Percentiles rank a stretch among this genome's conserved stretches.
phyloP scores from a whole-genome alignment of 2,888 invertebrate genomes.

The Ormyrus nitidulus region DNA sequence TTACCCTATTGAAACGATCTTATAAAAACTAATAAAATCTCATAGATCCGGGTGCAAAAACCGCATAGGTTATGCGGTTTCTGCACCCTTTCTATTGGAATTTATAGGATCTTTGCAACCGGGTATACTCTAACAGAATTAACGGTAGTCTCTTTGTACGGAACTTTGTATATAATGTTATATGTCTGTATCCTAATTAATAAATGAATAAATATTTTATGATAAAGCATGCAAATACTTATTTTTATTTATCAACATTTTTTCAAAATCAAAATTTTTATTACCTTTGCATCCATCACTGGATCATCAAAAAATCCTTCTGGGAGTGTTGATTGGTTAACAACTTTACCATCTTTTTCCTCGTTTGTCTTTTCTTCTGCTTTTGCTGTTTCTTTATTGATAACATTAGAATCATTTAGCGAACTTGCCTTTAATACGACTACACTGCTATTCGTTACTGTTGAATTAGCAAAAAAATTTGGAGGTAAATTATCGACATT shows the following conservation, averaged over 20 bases:
- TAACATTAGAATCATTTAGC: conserved; percentile 29
- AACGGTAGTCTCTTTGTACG: no score
- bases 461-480: conserved; percentile 76
- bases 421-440: neutral
- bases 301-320: conserved; percentile 94
- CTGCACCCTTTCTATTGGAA: no score
- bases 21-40: no score
- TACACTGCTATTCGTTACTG: conserved; percentile 53
- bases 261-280: conserved; percentile 8
- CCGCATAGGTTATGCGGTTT: no score
- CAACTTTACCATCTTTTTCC: conserved; percentile 58
- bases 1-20: no score
- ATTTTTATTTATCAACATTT: neutral
- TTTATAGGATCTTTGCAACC: no score
- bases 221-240: neutral
- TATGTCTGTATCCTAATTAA: neutral
- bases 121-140: no score
- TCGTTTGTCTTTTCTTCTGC: conserved; percentile 58
- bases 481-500: conserved; percentile 70
- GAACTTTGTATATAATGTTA: no score
- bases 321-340: conserved; percentile 77
- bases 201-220: conserved; percentile 6
- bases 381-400: conserved; percentile 54
- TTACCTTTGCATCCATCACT: conserved; percentile 86
- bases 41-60: no score